phyloP scores from a whole-genome alignment of 64 coral and sea anemone genomes.

The Porites lutea region DNA sequence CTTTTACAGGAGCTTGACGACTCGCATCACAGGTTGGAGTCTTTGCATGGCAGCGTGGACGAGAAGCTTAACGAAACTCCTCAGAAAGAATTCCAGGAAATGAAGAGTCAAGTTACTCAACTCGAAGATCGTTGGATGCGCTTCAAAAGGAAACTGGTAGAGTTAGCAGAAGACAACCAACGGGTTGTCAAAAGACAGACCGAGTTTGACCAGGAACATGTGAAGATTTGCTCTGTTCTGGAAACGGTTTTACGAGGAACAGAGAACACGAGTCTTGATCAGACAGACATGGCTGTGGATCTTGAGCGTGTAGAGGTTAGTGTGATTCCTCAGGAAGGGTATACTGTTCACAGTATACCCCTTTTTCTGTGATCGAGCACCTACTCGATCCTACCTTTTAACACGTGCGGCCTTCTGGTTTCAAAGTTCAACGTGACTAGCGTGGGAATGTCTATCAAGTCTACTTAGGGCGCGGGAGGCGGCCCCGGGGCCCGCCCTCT shows the following conservation, averaged over 20 bases:
- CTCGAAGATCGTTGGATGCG: constrained; percentile 44
- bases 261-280: constrained; percentile 18
- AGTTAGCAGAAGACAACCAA: constrained; percentile 33
- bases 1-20: constrained; percentile 57
- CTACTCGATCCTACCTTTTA: too few species aligned
- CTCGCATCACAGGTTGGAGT: constrained; percentile 18
- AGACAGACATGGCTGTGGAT: constrained; percentile 32
- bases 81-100: constrained; percentile 41
- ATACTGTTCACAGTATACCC: background rate
- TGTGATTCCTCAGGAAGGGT: background rate
- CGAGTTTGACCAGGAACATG: constrained; percentile 53
- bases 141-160: constrained; percentile 9
- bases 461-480: too few species aligned
- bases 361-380: background rate
- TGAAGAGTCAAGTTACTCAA: constrained; percentile 54
- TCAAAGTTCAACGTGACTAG: too few species aligned
- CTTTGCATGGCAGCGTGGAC: constrained; percentile 35
- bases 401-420: too few species aligned
- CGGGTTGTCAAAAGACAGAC: background rate
- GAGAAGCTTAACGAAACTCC: constrained; percentile 16
- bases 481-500: too few species aligned
- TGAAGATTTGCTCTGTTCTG: constrained; percentile 23
- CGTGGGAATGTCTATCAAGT: too few species aligned
- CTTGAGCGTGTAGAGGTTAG: constrained; percentile 31
- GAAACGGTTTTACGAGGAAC: constrained; percentile 31